Evolutionary conservation across 2,113 vertebrate genomes (phyloP).

Genomic region (Ginglymostoma cirratum): DNA sequence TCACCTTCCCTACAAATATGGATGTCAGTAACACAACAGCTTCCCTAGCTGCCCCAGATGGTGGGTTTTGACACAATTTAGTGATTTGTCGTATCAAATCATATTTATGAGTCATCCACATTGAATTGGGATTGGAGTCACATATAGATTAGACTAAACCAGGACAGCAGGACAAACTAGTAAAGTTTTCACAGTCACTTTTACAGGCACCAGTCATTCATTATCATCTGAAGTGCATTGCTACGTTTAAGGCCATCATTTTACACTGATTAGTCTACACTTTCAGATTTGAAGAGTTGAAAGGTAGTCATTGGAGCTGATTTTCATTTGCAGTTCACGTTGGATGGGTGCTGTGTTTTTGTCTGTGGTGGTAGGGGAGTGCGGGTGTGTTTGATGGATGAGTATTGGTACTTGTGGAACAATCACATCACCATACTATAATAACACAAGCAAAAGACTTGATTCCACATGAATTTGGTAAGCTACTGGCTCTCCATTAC

Average conservation of each 20-base stretch:
- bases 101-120: not conserved
- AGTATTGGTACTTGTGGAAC: not conserved
- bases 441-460: not conserved
- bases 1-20: too few species aligned
- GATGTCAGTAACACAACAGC: not conserved
- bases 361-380: too few species aligned
- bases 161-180: not conserved
- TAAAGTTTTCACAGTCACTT: not conserved
- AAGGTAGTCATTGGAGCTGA: not conserved
- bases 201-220: not conserved
- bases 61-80: not conserved
- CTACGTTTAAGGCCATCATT: not conserved
- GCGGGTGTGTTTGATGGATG: too few species aligned
- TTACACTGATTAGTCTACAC: not conserved
- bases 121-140: not conserved
- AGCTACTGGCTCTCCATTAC: not conserved
- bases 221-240: not conserved
- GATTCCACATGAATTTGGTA: not conserved
- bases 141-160: not conserved
- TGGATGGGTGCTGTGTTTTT: not conserved
- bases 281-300: not conserved
- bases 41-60: not conserved
- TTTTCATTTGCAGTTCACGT: not conserved
- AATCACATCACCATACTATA: not conserved
- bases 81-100: not conserved